Base-by-base conservation (phyloP, 2,797 vertebrate genomes). In the Melanogrammus aeglefinus region DNA sequence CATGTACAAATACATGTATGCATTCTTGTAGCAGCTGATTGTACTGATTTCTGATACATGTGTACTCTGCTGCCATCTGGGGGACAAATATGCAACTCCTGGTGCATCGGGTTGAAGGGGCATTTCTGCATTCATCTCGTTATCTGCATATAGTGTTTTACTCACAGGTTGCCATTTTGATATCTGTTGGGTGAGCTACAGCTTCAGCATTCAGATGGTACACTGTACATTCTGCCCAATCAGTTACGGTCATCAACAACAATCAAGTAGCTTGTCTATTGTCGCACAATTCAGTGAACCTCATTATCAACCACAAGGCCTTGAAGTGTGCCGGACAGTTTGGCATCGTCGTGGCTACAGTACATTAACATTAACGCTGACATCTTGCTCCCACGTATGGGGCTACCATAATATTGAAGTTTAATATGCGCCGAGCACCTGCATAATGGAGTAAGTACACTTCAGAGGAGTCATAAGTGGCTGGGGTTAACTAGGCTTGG, bases 381-480 rank as follows among this genome's bases (percentile, higher is more conserved):
- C 75, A 66, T 31, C 36, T 71, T 29, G 75, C 80, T 57, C 24
- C 57, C 6, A 24, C n/a, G 57, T 63, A 63, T 63, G 7, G 57
- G 57, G 57, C 21, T n/a, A 21, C 57, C 24, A 63, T 8, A 63
- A n/a, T 63, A 21, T 63, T 13, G 10, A 44, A 44, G 41, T 63
- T 63, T n/a, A 63, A n/a, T n/a, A 63, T 24, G 57, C 18, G 57
- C 8, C 57, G 24, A 63, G 57, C 57, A 63, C 57, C 18, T 6
- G 57, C 21, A 9, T n/a, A 16, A 51, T 16, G 18, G 47, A 18
- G 47, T 90, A 92, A 93, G 90, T 91, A 70, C 75, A 83, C 72
- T 83, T 79, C 0, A 29, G 57, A 81, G 27, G 66, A 51, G 9
- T 39, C 35, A 24, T 57, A 82, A 86, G 87, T 77, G 83, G 80